Base-by-base conservation (phyloP, 2,888 invertebrate species). In the Cepaea hortensis region DNA sequence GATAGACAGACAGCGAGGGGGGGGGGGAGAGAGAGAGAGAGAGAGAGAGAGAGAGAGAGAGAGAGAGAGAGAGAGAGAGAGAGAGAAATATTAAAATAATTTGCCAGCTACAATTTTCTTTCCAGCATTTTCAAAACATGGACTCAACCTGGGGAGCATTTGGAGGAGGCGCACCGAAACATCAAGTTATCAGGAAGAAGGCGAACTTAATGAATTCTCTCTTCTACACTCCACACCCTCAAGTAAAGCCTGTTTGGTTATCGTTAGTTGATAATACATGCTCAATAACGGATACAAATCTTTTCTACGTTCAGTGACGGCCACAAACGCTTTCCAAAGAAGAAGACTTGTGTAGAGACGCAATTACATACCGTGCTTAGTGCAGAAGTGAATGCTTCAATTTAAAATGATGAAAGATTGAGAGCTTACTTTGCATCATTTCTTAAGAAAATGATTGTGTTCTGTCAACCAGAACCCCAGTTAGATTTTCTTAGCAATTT, bases 131-230 rank as follows among this genome's bases (percentile, higher is more conserved):
- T 55, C 77, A 85, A 20, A 87, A 86, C 46, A 89, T 90, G 85
- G 88, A 90, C 76, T 84, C 88, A 18, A 81, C 89, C 81, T 92
- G 91, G 91, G 92, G 92, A 3, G 81, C 88, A 23, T 89, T 88
- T n/a, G 92, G 92, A 18, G 92, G 90, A n/a, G 92, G 92, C 13
- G 92, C 92, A 0, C 91, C 92, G 13, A 90, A 88, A 70, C 87
- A 85, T 73, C 82, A 82, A 11, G 87, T 87, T 20, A 81, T 87
- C 70, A 85, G 88, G 48, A 89, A 88, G 75, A 90, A 89, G 76
- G 87, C 84, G 15, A 89, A 89, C 76, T 83, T 90, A 62, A 85
- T 87, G n/a, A 87, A 90, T 46, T 81, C 88, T 20, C 85, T 90
- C 61, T 87, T 84, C 70, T 87, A 88, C 85, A 81, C 85, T 23